Evolutionary conservation across 2,888 invertebrate genomes (phyloP).

Genomic region (Balanococcus diminutus): DNA sequence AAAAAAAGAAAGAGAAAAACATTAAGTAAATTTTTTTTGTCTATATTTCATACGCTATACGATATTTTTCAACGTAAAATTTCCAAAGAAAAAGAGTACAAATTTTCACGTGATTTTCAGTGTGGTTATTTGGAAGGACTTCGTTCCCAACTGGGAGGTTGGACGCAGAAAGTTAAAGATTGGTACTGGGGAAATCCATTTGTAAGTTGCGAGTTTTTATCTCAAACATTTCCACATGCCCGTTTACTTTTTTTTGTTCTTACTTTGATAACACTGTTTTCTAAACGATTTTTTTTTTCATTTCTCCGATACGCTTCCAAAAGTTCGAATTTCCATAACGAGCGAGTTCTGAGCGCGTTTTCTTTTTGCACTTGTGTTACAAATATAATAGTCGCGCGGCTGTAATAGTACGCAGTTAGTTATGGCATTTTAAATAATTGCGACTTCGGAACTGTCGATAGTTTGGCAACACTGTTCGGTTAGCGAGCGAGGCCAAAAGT

Average conservation of each 20-base stretch:
- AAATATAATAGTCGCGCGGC: not conserved
- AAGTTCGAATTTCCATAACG: constrained; percentile 25
- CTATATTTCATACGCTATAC: not conserved
- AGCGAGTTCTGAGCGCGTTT: constrained; percentile 16
- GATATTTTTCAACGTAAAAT: constrained; percentile 23
- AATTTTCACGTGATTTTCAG: constrained; percentile 66
- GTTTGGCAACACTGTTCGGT: not conserved
- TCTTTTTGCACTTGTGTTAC: constrained; percentile 4
- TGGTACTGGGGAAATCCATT: constrained; percentile 97
- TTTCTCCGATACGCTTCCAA: constrained; percentile 24
- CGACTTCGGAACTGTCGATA: not conserved
- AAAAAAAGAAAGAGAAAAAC: not conserved
- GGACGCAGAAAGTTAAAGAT: constrained; percentile 95
- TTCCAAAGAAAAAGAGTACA: constrained; percentile 46
- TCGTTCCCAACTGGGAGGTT: constrained; percentile 92
- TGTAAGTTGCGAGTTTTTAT: constrained; percentile 71
- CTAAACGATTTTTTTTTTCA: constrained; percentile 19
- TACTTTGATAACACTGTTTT: constrained; percentile 38
- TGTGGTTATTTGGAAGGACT: constrained; percentile 91
- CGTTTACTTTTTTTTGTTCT: constrained; percentile 32
- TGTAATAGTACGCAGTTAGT: constrained; percentile 8
- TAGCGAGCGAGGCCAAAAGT: not conserved
- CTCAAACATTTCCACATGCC: constrained; percentile 49
- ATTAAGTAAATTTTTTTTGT: constrained; percentile 14
- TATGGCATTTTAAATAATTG: constrained; percentile 26